Evolutionary conservation across 2,888 invertebrate genomes (phyloP), one percentile per base, ranked within the genome.

Genomic region (Phragmatobia fuliginosa): DNA sequence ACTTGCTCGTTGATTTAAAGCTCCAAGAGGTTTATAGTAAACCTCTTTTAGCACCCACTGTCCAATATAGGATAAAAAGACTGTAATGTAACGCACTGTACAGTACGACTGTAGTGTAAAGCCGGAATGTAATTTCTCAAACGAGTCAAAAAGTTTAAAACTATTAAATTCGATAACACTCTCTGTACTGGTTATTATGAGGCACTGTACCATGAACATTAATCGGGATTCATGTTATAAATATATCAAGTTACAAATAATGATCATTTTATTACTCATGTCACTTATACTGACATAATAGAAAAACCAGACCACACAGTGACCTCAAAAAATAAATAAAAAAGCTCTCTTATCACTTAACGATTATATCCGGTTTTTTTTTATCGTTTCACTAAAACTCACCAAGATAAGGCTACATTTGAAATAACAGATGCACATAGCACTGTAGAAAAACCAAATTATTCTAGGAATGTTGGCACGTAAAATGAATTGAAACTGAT

Each of bases 361-460:
- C 25, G 16, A 60, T 66, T 32, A 60, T 41, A 18, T 45, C 45
- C 59, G 33, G 45, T 25, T 38, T 25, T 28, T 25, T 28, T 56
- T 69, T 66, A 61, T 70, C 66, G 28, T 33, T 66, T 45, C 45
- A 31, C 33, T 16, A 45, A 56, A 62, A 49, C 59, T 25, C 36
- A 16, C 16, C 62, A 21, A 61, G 67, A 66, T 70, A 62, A 63
- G 52, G 32, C 36, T 18, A 18, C 25, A 32, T 33, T 28, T 32
- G 36, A 62, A 58, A 62, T 38, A 64, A 38, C 63, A 52, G 60
- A 62, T 67, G 70, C 62, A 63, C 62, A 45, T 36, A 18, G 25
- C 25, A 63, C 11, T 31, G 16, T 28, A 38, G 28, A 31, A 33
- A 52, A 33, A 36, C 33, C n/a, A 32, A 63, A 65, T 32, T 52